Conservation (phyloP, 1,140 invertebrate genomes). For the Drosophila dunni region DNA sequence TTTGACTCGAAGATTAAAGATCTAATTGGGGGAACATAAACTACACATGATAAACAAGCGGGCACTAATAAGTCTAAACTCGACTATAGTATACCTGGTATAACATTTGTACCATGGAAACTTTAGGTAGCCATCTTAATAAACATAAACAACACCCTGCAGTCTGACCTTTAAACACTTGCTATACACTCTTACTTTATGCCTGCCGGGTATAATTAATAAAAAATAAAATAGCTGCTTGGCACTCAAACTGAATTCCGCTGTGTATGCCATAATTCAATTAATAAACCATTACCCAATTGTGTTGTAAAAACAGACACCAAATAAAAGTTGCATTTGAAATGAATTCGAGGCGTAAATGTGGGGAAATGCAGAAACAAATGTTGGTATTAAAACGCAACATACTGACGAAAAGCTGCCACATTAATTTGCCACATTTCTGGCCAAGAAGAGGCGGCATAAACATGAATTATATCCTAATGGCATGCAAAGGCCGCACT, state of each 20-base stretch:
- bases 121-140: no score
- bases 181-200: not conserved
- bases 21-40: not conserved
- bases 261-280: conserved; percentile 44
- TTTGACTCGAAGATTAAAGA: not conserved
- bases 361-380: conserved; percentile 11
- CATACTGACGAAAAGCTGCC: conserved; percentile 42
- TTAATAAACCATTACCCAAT: conserved; percentile 64
- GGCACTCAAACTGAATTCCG: not conserved
- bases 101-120: no score
- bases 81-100: no score
- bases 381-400: conserved; percentile 4
- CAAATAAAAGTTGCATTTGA: conserved; percentile 41
- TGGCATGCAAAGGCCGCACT: conserved; percentile 8
- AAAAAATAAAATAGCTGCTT: not conserved
- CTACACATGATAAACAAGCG: no score
- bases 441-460: conserved; percentile 18
- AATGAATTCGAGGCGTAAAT: conserved; percentile 14
- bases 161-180: no score
- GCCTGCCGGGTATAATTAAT: not conserved
- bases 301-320: conserved; percentile 14
- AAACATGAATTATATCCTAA: conserved; percentile 61
- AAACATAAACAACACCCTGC: no score
- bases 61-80: no score
- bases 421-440: conserved; percentile 28